Percentiles rank a stretch among this genome's conserved stretches.
These are phyloP conservation scores for Dendrolimus punctatus DNA, from an alignment of 1,140 invertebrate species.

Conservation along the genomic window DNA sequence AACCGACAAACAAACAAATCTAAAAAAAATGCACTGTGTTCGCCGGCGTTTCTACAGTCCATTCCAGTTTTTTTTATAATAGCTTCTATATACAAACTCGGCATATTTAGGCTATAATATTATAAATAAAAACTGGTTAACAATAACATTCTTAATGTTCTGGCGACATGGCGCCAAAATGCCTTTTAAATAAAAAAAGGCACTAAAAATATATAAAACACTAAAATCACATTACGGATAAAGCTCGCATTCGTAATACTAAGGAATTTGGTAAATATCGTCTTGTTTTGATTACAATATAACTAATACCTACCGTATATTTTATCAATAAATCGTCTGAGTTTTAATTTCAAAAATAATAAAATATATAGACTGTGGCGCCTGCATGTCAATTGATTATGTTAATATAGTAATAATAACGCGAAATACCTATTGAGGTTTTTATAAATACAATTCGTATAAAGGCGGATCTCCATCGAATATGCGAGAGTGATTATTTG, in stretches of 20 bases:
- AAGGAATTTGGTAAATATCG: conserved; percentile 1
- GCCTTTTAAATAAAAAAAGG: neutral
- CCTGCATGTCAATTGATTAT: conserved; percentile 16
- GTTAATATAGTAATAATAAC: conserved; percentile 7
- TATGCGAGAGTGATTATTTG: too few species aligned
- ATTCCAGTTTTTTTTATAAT: too few species aligned
- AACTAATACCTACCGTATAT: conserved; percentile 14
- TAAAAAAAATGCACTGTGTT: too few species aligned
- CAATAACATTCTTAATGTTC: neutral
- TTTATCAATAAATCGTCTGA: conserved; percentile 15
- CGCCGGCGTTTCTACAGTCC: too few species aligned
- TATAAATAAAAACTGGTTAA: too few species aligned
- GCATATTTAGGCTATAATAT: too few species aligned
- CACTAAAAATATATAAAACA: neutral
- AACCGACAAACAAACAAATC: too few species aligned
- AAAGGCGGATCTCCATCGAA: too few species aligned
- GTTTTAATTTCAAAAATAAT: conserved; percentile 12
- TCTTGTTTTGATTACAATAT: conserved; percentile 15
- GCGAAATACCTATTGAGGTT: neutral
- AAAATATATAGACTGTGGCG: conserved; percentile 13
- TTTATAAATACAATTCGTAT: neutral
- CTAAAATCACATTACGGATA: neutral
- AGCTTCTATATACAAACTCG: too few species aligned
- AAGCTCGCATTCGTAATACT: conserved; percentile 7
- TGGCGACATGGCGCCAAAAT: conserved; percentile 7